Conservation (phyloP, 1,140 invertebrate genomes). For the Bombus confusus region DNA sequence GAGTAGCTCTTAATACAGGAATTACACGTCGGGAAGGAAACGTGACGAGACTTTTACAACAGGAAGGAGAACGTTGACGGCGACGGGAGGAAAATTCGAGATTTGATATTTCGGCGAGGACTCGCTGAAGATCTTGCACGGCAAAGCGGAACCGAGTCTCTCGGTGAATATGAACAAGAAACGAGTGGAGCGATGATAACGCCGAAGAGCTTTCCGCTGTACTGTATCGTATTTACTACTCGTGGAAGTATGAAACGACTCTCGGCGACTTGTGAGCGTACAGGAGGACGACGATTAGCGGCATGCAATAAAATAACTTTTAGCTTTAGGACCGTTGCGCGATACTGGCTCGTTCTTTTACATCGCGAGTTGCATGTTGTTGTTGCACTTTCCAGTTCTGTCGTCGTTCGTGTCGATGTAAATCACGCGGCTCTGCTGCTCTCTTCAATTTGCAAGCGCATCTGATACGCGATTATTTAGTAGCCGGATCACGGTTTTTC, state of each 20-base stretch:
- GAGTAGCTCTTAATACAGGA: constrained; percentile 15
- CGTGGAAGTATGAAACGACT: neutral
- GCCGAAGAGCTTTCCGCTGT: constrained; percentile 46
- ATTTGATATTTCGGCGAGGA: constrained; percentile 57
- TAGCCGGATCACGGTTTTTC: neutral
- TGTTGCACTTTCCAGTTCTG: neutral
- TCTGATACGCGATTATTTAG: neutral
- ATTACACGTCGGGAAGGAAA: constrained; percentile 16
- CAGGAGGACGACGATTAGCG: constrained; percentile 7
- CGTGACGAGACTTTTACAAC: neutral
- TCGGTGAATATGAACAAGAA: constrained; percentile 40
- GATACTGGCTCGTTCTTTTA: constrained; percentile 5
- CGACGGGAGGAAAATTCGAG: constrained; percentile 38
- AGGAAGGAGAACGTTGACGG: neutral
- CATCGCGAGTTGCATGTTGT: neutral
- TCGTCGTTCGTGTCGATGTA: no score
- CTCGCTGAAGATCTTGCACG: constrained; percentile 30
- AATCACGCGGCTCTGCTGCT: neutral
- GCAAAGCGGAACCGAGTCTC: constrained; percentile 19
- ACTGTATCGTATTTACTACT: constrained; percentile 32
- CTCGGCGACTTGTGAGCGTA: constrained; percentile 12
- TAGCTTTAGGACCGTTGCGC: neutral
- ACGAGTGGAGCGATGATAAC: constrained; percentile 48
- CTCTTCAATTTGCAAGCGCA: no score
- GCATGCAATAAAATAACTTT: constrained; percentile 31